Base-by-base conservation (phyloP, 2,888 invertebrate genomes). In the Xanthostigma xanthostigma region DNA sequence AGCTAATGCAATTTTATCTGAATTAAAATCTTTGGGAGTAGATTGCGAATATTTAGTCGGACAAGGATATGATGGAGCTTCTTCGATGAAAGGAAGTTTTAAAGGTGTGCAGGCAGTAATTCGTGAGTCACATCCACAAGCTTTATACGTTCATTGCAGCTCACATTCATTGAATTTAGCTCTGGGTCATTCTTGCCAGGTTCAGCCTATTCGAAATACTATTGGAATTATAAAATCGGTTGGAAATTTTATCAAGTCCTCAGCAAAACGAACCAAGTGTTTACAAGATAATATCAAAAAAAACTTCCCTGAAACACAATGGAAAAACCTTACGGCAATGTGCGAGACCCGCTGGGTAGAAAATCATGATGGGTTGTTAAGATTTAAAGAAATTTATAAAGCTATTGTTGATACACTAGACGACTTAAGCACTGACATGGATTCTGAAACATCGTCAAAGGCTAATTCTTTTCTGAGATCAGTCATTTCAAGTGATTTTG, bases 21-120 rank as follows among this genome's bases (percentile, higher is more conserved):
- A 42, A 49, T 42, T 51, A 49, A 46, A 51, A 51, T 49, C 42
- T 49, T 46, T 51, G 36, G 50, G 49, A 44, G 40, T 51, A 37
- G 44, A 53, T 45, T 45, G 45, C 46, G 44, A 46, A 40, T 44
- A 44, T 17, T 17, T 17, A 36, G 38, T 52, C 14, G 51, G 51
- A 43, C 52, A 53, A 49, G 52, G 50, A 27, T 53, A 53, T 48
- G 54, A 54, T 47, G 54, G 52, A 46, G 51, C 51, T 43, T 48
- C 49, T 42, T 44, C 50, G 39, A 53, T 52, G 51, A 47, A 43
- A 48, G 52, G 52, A 14, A 39, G 39, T 43, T 49, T 48, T 43
- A 47, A 50, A 33, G 50, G 50, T 46, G 51, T 49, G 8, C 52
- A 52, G 45, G 52, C 51, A 43, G 42, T 52, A 36, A 51, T 52